phyloP scores from a whole-genome alignment of 2,888 invertebrate species.

The Phalera bucephala region DNA sequence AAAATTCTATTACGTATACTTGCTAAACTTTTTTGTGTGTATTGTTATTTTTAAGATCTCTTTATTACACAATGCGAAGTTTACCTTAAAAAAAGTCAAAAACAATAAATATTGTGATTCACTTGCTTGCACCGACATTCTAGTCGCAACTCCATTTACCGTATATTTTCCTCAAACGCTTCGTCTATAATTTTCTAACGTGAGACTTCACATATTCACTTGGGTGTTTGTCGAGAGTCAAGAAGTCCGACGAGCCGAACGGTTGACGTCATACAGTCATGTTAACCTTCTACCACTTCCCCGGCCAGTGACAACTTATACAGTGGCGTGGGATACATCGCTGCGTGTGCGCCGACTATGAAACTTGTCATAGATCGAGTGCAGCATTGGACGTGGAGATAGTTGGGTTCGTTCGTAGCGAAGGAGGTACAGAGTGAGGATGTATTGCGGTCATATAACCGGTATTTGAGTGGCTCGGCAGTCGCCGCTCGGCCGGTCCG shows the following conservation, averaged over 20 bases:
- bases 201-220: conserved; percentile 61
- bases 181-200: conserved; percentile 66
- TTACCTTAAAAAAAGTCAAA: too few species aligned
- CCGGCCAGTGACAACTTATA: conserved; percentile 37
- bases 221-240: conserved; percentile 73
- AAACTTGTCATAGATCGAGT: conserved; percentile 23
- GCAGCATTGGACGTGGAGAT: conserved; percentile 53
- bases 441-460: conserved; percentile 82
- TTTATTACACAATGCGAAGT: not conserved
- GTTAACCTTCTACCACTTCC: conserved; percentile 62
- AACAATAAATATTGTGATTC: conserved; percentile 8
- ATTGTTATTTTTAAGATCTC: not conserved
- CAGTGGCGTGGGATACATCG: conserved; percentile 43
- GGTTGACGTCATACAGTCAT: conserved; percentile 79
- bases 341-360: conserved; percentile 32
- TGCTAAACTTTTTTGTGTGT: too few species aligned
- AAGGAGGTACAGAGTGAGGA: conserved; percentile 55
- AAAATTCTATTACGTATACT: too few species aligned
- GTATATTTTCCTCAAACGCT: conserved; percentile 56
- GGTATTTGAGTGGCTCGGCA: conserved; percentile 75
- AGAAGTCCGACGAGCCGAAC: conserved; percentile 79
- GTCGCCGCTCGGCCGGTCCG: conserved; percentile 68
- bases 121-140: conserved; percentile 7
- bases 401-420: conserved; percentile 35
- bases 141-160: too few species aligned